These are phyloP conservation scores for Limnephilus lunatus DNA, from an alignment of 2,888 invertebrate genomes.

Conservation along the genomic window DNA sequence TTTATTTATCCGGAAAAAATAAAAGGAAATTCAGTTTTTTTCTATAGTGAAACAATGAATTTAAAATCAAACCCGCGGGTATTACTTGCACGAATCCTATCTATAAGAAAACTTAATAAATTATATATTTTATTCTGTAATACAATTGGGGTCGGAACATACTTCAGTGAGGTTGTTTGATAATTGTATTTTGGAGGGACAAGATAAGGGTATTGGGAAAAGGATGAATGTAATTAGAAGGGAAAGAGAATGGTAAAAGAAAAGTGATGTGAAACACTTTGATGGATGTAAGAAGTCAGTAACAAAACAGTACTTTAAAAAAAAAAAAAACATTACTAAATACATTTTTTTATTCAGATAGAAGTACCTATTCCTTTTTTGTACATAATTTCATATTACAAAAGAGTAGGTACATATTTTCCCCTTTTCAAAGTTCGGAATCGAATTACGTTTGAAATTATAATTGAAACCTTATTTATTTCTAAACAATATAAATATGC, in stretches of 20 bases:
- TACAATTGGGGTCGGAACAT: neutral
- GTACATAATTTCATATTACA: neutral
- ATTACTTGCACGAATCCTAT: neutral
- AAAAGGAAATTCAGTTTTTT: too few relatives aligned
- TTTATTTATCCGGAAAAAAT: too few relatives aligned
- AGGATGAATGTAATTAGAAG: neutral
- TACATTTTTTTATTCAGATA: neutral
- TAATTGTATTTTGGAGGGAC: neutral
- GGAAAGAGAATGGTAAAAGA: neutral
- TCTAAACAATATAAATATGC: neutral
- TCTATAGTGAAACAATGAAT: neutral
- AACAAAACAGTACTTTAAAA: neutral
- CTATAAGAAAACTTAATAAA: too few relatives aligned
- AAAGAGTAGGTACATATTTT: neutral
- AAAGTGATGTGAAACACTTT: neutral
- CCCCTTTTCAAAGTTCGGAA: neutral
- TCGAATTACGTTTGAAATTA: neutral
- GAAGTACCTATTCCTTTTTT: too few relatives aligned
- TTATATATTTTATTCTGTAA: neutral
- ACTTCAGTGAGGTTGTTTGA: neutral
- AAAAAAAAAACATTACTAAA: neutral
- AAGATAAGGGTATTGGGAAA: neutral
- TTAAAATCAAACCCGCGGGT: neutral
- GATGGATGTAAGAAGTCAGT: neutral
- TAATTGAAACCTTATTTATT: neutral